A percentile compares a stretch with the other conserved stretches of the same genome.
Evolutionary conservation across 2,888 invertebrate species (phyloP).

Genomic region (Pseudoips prasinana): DNA sequence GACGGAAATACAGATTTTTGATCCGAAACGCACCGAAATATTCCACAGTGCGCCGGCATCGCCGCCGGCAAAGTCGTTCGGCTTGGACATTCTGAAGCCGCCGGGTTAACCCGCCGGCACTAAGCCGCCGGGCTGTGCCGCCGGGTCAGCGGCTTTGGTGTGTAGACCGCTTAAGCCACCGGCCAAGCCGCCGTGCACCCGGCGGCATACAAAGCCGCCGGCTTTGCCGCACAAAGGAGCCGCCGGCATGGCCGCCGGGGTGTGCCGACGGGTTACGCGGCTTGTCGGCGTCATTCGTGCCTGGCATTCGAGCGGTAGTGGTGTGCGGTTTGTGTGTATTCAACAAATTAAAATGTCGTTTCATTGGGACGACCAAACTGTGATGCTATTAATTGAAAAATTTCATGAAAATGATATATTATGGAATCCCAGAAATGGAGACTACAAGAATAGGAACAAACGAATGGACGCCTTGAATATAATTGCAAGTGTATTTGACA

Average conservation of each 20-base stretch:
- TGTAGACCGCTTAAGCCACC: constrained; percentile 3
- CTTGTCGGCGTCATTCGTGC: constrained; percentile 22
- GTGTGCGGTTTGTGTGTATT: constrained; percentile 19
- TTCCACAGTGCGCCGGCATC: constrained; percentile 8
- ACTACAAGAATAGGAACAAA: constrained; percentile 30
- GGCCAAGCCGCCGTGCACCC: constrained; percentile 19
- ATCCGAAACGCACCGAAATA: too few species aligned
- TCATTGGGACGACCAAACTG: constrained; percentile 29
- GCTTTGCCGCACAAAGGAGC: too few species aligned
- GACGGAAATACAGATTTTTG: too few species aligned
- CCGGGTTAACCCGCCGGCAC: constrained; percentile 7
- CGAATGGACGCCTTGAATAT: constrained; percentile 26
- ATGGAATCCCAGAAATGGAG: constrained; percentile 27
- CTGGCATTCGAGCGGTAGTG: constrained; percentile 23
- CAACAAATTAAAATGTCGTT: constrained; percentile 21
- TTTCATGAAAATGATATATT: constrained; percentile 30
- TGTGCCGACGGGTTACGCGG: constrained; percentile 17
- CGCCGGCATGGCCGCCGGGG: too few species aligned
- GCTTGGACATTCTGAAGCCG: constrained; percentile 8
- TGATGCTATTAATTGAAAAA: constrained; percentile 33
- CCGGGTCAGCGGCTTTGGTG: constrained; percentile 1
- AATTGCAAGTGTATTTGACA: constrained; percentile 29
- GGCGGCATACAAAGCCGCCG: too few species aligned
- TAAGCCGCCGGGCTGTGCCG: constrained; percentile 1
- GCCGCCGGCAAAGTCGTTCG: constrained; percentile 6